Conservation (phyloP, 2,888 invertebrate species). For the Papilio elwesi region DNA sequence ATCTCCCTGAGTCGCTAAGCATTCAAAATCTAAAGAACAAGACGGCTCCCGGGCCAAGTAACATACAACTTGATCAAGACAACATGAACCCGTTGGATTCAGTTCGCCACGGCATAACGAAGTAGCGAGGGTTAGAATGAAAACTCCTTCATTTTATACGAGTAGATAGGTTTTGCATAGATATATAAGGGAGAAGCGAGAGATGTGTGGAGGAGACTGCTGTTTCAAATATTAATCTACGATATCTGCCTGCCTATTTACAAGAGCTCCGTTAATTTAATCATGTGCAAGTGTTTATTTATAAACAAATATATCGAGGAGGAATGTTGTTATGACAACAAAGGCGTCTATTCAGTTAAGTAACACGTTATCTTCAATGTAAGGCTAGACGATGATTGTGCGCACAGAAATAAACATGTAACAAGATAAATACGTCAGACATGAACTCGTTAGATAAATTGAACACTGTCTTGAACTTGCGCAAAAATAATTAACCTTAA, state of each 20-base stretch:
- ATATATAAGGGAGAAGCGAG: too few relatives aligned
- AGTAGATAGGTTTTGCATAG: too few relatives aligned
- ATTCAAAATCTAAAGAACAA: too few relatives aligned
- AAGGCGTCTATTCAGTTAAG: slow-evolving; percentile 32
- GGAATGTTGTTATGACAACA: slow-evolving; percentile 33
- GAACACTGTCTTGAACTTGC: slow-evolving; percentile 7
- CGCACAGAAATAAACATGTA: slow-evolving; percentile 32
- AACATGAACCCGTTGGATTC: too few relatives aligned
- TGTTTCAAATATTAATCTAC: not conserved
- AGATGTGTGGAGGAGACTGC: too few relatives aligned
- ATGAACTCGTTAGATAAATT: slow-evolving; percentile 16
- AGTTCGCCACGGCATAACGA: too few relatives aligned
- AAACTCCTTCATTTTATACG: too few relatives aligned
- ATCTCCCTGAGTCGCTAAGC: too few relatives aligned
- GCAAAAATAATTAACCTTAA: not conserved
- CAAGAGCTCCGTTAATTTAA: not conserved
- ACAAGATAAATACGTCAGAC: slow-evolving; percentile 25
- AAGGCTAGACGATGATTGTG: slow-evolving; percentile 34
- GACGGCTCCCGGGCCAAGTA: too few relatives aligned
- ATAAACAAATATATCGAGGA: slow-evolving; percentile 6
- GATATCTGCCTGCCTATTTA: too few relatives aligned
- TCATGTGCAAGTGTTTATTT: slow-evolving; percentile 3
- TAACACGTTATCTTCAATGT: slow-evolving; percentile 36
- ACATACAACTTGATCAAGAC: too few relatives aligned
- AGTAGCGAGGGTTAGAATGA: too few relatives aligned